These are phyloP conservation scores for Chromoteleia sp. DNA, from an alignment of 2,888 invertebrate species.

Conservation along the genomic window DNA sequence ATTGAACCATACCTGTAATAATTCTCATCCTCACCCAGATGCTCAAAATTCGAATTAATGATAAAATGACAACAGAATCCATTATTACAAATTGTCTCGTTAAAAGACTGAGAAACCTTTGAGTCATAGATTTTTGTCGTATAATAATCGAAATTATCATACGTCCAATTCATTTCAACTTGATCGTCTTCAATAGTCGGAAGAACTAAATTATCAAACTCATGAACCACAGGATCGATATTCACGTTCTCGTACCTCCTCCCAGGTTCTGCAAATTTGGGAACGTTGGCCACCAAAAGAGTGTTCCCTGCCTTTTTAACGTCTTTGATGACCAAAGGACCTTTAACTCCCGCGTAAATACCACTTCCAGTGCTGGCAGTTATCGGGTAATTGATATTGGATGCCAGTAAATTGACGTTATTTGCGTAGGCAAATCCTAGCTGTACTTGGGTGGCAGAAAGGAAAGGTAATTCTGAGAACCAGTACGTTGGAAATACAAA, in stretches of 20 bases:
- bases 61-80: conserved; percentile 75
- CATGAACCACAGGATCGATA: conserved; percentile 5
- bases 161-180: background rate
- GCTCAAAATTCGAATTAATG: conserved; percentile 64
- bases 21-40: conserved; percentile 29
- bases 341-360: conserved; percentile 64
- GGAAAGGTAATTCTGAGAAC: conserved; percentile 92
- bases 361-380: conserved; percentile 88
- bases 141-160: conserved; percentile 68
- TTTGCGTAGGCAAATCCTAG: conserved; percentile 89
- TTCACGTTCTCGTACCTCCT: conserved; percentile 26
- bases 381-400: conserved; percentile 89
- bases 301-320: conserved; percentile 23
- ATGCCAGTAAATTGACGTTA: conserved; percentile 89
- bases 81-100: conserved; percentile 72
- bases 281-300: conserved; percentile 69
- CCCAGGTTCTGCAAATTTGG: conserved; percentile 61
- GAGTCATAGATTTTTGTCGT: conserved; percentile 68
- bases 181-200: conserved; percentile 1
- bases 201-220: conserved; percentile 25
- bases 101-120: conserved; percentile 10
- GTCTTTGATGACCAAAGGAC: conserved; percentile 9
- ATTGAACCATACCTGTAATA: conserved; percentile 74
- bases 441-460: conserved; percentile 90
- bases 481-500: conserved; percentile 91